Evolutionary conservation across 2,888 invertebrate species (phyloP).

Genomic region (Napeogenes sylphis): DNA sequence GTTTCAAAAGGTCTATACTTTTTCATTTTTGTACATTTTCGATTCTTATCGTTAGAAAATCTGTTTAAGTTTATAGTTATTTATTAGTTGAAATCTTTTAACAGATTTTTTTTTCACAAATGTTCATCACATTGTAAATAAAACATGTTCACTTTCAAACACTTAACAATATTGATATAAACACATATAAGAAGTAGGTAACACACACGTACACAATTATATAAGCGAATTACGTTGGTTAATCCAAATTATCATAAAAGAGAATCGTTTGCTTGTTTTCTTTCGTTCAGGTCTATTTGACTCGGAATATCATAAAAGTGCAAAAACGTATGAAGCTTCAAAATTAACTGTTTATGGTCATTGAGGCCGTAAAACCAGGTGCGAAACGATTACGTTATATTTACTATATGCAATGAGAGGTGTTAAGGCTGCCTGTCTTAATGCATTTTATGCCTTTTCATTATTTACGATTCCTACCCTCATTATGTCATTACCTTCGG

Average conservation of each 20-base stretch:
- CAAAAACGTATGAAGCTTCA: conserved; percentile 24
- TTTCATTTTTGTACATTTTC: not conserved
- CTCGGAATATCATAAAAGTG: conserved; percentile 37
- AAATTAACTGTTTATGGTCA: conserved; percentile 32
- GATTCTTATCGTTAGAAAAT: not conserved
- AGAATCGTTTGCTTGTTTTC: too few species aligned
- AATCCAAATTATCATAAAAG: too few species aligned
- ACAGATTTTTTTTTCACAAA: too few species aligned
- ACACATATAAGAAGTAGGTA: too few species aligned
- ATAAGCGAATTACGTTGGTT: too few species aligned
- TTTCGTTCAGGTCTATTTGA: conserved; percentile 57
- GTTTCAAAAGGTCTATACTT: conserved; percentile 7
- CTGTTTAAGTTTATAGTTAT: not conserved
- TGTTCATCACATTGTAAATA: too few species aligned
- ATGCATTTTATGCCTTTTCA: conserved; percentile 31
- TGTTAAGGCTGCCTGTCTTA: conserved; percentile 33
- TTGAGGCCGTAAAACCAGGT: conserved; percentile 32
- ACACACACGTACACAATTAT: too few species aligned
- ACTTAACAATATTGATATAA: too few species aligned
- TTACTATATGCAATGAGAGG: conserved; percentile 26
- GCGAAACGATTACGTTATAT: conserved; percentile 29
- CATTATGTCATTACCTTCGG: conserved; percentile 33
- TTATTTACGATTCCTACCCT: conserved; percentile 32
- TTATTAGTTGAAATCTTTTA: too few species aligned
- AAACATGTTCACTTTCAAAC: too few species aligned